Evolutionary conservation across 2,888 invertebrate species (phyloP).

Genomic region (Epistrophe grossulariae): DNA sequence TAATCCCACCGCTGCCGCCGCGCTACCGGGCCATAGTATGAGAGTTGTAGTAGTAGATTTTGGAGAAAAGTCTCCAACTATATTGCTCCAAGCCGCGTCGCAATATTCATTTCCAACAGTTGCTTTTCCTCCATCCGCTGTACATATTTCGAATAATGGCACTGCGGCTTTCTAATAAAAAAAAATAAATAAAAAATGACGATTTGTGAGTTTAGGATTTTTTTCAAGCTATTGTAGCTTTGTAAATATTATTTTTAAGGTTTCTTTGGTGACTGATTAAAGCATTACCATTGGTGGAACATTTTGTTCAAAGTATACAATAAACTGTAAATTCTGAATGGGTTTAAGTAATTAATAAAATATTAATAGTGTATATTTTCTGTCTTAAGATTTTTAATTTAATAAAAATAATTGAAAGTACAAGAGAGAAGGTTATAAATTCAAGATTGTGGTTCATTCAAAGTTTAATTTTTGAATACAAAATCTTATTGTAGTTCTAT

Average conservation of each 20-base stretch:
- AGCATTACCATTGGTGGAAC: background rate
- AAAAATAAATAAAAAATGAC: background rate
- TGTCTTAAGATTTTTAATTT: no score
- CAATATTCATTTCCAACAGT: background rate
- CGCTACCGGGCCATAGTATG: constrained; percentile 9
- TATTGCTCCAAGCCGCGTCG: constrained; percentile 3
- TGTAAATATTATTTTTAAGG: no score
- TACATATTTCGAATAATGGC: constrained; percentile 28
- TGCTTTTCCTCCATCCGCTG: background rate
- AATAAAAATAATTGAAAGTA: no score
- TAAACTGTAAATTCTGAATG: no score
- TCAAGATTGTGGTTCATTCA: no score
- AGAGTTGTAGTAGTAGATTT: background rate
- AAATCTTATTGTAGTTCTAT: no score
- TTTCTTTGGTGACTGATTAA: background rate
- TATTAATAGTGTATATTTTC: no score
- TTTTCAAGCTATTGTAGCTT: no score
- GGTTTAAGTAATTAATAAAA: no score
- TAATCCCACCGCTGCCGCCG: background rate
- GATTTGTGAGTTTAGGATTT: background rate
- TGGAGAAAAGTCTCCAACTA: constrained; percentile 29
- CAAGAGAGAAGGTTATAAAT: no score
- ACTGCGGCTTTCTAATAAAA: background rate
- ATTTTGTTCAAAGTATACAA: background rate
- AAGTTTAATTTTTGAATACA: no score